Conservation (phyloP, 2,888 invertebrate species). For the Rhimphoctona megacephalus region DNA sequence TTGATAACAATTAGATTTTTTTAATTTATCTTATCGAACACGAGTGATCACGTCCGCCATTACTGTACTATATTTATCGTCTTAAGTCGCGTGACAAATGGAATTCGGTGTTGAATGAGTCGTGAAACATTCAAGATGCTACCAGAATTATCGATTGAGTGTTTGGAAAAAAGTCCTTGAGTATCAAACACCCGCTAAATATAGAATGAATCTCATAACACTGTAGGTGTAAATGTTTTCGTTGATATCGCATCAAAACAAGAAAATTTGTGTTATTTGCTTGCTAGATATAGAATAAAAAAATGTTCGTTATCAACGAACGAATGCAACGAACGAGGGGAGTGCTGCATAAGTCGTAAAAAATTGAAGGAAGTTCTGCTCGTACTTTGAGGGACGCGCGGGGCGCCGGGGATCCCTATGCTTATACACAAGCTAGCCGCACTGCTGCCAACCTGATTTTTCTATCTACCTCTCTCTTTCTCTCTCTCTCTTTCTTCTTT, state of each 20-base stretch:
- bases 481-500: too few relatives aligned
- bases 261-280: not conserved
- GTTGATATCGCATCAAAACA: constrained; percentile 1
- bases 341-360: not conserved
- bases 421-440: too few relatives aligned
- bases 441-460: too few relatives aligned
- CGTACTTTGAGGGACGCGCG: too few relatives aligned
- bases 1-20: not conserved
- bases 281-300: not conserved
- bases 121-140: not conserved
- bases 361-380: too few relatives aligned
- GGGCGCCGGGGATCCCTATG: too few relatives aligned
- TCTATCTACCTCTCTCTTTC: too few relatives aligned
- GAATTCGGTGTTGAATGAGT: not conserved
- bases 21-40: not conserved
- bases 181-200: not conserved
- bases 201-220: constrained; percentile 4
- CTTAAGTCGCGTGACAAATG: not conserved
- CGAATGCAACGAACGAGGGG: not conserved
- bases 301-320: not conserved
- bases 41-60: not conserved
- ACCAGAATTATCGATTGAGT: not conserved
- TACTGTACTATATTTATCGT: not conserved
- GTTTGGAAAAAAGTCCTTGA: too few relatives aligned
- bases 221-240: not conserved